Percentiles rank a stretch among this genome's conserved stretches.
Evolutionary conservation across 2,113 vertebrate species (phyloP).

Genomic region (Chloebia gouldiae): DNA sequence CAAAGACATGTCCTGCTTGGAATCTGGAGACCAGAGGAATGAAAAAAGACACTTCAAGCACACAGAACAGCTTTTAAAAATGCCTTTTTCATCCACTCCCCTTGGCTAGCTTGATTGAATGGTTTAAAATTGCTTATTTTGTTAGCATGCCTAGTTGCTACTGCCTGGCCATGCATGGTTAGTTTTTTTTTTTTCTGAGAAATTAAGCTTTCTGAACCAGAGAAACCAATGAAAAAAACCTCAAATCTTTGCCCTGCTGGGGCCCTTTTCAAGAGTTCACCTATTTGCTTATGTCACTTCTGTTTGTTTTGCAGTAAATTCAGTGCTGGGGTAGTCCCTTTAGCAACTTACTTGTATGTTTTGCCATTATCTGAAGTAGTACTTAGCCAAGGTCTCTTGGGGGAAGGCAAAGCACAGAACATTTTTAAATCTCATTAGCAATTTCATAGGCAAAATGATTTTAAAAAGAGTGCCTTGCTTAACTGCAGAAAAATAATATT

Average conservation of each 20-base stretch:
- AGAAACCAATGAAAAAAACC: background rate
- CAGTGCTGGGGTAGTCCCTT: background rate
- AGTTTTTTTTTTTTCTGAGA: background rate
- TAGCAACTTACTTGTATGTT: background rate
- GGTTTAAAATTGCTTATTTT: conserved; percentile 48
- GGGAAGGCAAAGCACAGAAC: background rate
- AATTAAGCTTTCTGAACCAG: conserved; percentile 10
- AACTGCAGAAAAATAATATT: background rate
- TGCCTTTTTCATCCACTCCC: conserved; percentile 12
- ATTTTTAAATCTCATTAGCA: background rate
- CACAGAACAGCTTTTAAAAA: conserved; percentile 5
- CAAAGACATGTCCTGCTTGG: background rate
- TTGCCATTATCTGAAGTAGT: conserved; percentile 1
- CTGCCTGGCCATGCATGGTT: background rate
- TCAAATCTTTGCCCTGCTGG: background rate
- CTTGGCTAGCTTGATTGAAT: conserved; percentile 20
- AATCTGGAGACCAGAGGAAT: conserved; percentile 17
- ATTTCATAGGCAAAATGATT: background rate
- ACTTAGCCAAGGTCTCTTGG: background rate
- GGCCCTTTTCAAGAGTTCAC: conserved; percentile 26
- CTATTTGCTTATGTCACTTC: conserved; percentile 48
- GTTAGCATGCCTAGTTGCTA: background rate
- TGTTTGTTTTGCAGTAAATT: conserved; percentile 65
- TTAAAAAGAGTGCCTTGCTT: background rate
- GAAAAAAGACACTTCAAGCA: conserved; percentile 29